Percentiles rank a stretch among this genome's conserved stretches.
These are phyloP conservation scores for Gopherus flavomarginatus DNA, from an alignment of 2,113 vertebrate species.

Conservation along the genomic window DNA sequence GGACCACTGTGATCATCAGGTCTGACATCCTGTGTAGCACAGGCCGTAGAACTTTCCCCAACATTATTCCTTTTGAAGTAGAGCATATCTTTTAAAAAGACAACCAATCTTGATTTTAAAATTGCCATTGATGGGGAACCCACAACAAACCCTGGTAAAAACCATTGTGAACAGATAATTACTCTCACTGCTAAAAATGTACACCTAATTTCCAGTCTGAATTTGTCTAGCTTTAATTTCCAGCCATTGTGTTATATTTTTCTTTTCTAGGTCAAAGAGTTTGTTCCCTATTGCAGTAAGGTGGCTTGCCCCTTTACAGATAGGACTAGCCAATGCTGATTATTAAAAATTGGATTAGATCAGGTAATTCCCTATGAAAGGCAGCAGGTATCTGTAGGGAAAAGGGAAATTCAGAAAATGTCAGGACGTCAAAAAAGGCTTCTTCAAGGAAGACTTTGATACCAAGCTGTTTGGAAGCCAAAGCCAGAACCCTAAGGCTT, in stretches of 20 bases:
- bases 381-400: not conserved
- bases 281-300: not conserved
- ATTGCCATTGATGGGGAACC: too few relatives aligned
- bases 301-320: not conserved
- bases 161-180: too few relatives aligned
- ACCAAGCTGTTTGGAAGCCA: not conserved
- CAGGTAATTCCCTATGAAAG: not conserved
- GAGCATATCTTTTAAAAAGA: too few relatives aligned
- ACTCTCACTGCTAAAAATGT: too few relatives aligned
- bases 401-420: not conserved
- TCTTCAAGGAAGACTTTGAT: not conserved
- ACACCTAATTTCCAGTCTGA: too few relatives aligned
- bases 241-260: not conserved
- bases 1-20: too few relatives aligned
- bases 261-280: not conserved
- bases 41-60: too few relatives aligned
- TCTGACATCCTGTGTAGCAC: too few relatives aligned
- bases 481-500: not conserved
- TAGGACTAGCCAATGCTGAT: too few relatives aligned
- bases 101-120: too few relatives aligned
- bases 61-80: too few relatives aligned
- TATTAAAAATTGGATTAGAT: not conserved
- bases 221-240: not conserved
- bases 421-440: not conserved
- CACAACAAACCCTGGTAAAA: too few relatives aligned